A percentile compares a stretch with the other conserved stretches of the same genome.
Conservation (phyloP, 1,140 invertebrate species). For the Lepidostoma basale region DNA sequence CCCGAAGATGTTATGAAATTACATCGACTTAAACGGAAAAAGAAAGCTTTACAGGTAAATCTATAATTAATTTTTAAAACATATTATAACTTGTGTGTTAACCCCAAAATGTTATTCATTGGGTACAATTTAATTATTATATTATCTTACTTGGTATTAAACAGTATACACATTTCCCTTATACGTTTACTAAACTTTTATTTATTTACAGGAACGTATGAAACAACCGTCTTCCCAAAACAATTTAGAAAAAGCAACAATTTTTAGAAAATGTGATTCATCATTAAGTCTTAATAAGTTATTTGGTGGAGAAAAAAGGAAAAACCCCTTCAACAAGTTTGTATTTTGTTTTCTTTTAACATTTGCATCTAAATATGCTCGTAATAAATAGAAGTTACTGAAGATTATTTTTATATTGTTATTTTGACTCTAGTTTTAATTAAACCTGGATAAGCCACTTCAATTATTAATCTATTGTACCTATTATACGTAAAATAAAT, state of each 20-base stretch:
- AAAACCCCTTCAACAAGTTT: constrained; percentile 76
- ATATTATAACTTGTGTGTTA: neutral
- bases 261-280: constrained; percentile 45
- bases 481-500: no score
- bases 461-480: no score
- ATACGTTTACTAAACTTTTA: no score
- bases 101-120: neutral
- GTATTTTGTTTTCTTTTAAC: constrained; percentile 43
- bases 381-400: no score
- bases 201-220: constrained; percentile 55
- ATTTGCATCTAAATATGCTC: no score
- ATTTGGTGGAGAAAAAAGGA: constrained; percentile 66
- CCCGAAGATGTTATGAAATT: constrained; percentile 70
- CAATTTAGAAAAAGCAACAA: constrained; percentile 46
- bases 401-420: no score
- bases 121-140: neutral
- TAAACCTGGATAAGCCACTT: no score
- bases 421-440: no score
- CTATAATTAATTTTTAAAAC: neutral
- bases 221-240: constrained; percentile 51
- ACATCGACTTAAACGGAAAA: constrained; percentile 70
- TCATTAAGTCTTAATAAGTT: constrained; percentile 57
- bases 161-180: neutral
- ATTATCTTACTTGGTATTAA: neutral
- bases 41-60: constrained; percentile 70